Percentiles rank a stretch among this genome's conserved stretches.
phyloP scores from a whole-genome alignment of 1,140 invertebrate species.

The Meloidogyne exigua region DNA sequence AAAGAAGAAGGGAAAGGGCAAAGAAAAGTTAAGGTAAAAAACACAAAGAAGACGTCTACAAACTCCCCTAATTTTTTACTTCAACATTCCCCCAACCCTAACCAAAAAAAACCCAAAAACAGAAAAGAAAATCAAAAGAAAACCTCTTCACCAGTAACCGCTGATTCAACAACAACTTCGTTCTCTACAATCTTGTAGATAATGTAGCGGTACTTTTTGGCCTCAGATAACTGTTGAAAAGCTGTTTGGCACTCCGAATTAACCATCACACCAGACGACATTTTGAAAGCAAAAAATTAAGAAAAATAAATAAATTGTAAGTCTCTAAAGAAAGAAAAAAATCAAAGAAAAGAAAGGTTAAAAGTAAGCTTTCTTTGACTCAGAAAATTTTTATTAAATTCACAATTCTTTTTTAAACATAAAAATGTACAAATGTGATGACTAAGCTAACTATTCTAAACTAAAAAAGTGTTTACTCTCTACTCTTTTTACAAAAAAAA shows the following conservation, averaged over 20 bases:
- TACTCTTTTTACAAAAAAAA: background rate
- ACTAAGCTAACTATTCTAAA: background rate
- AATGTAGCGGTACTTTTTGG: conserved; percentile 53
- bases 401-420: background rate
- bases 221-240: conserved; percentile 55
- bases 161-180: conserved; percentile 60
- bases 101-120: background rate
- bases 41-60: no score
- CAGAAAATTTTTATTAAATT: background rate
- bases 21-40: no score
- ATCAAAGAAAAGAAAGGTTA: background rate
- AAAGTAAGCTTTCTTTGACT: background rate
- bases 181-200: conserved; percentile 61
- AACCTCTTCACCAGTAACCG: conserved; percentile 56
- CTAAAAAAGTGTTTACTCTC: background rate
- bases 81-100: no score
- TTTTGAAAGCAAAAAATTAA: conserved; percentile 22
- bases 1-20: no score
- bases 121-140: background rate
- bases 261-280: conserved; percentile 51
- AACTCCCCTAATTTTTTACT: no score
- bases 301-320: background rate
- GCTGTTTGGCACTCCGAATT: conserved; percentile 52
- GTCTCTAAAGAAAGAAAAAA: background rate
- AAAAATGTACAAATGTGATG: background rate